Base-by-base conservation (phyloP, 2,113 vertebrate genomes). In the Tragelaphus scriptus region DNA sequence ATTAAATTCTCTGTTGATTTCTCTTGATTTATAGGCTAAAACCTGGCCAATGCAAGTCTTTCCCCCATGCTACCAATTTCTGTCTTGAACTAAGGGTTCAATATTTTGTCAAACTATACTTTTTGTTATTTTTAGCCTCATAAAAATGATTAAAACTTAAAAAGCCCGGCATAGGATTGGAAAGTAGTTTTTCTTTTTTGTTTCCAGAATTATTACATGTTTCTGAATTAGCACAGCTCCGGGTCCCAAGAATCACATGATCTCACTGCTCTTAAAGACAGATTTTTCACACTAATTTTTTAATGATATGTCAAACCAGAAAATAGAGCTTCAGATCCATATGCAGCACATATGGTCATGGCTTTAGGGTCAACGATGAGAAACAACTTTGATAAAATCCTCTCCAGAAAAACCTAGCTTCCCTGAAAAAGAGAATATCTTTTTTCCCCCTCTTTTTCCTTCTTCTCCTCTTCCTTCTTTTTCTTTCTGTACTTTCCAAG, bases 141-240 rank as follows among this genome's bases (percentile, higher is more conserved):
- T 88, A 95, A 95, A 92, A 96, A 65, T 84, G 88, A 87, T 95
- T 84, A 96, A 97, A 98, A 85, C 68, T 81, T 81, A 19, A 86
- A 79, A 82, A 89, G 25, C 3, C 25, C 16, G 40, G 17, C 5
- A 28, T 23, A 93, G 90, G 53, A 90, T 71, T 88, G 44, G 55
- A 94, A 68, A 61, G n/a, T 61, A 90, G 17, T 44, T 88, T 90
- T 92, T 97, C 79, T 96, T 85, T 97, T 97, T 92, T 87, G 85
- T 96, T 96, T 97, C 98, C 92, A 98, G 96, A 97, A 92, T 96
- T 97, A 97, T 95, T 98, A 98, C 96, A 97, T 44, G 53, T 98
- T 98, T 98, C 86, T 96, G 79, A 97, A 88, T 68, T 92, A 61
- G 68, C 15, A n/a, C 12, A 81, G 84, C 9, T 89, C 79, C 36